A percentile compares a stretch with the other conserved stretches of the same genome.
Evolutionary conservation across 1,140 invertebrate genomes (phyloP).

Genomic region (Caenorhabditis briggsae): DNA sequence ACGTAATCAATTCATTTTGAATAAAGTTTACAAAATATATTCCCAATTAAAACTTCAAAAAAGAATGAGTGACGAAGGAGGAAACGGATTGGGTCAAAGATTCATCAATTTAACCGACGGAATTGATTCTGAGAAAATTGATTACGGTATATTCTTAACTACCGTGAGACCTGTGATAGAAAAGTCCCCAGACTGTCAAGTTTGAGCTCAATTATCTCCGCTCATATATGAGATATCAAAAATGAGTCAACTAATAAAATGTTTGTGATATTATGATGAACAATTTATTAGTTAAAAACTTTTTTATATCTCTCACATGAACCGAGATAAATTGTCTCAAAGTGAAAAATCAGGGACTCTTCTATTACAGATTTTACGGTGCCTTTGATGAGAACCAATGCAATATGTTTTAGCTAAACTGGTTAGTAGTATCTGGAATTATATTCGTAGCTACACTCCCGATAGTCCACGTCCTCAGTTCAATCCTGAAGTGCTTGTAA

Average conservation of each 20-base stretch:
- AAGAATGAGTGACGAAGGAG: slow-evolving; percentile 35
- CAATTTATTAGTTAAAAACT: no score
- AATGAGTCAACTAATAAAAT: no score
- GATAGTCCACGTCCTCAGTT: slow-evolving; percentile 27
- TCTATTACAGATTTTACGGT: background rate
- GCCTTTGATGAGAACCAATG: background rate
- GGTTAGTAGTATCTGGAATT: slow-evolving; percentile 10
- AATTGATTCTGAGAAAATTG: slow-evolving; percentile 11
- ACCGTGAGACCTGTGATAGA: no score
- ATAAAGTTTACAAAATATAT: no score
- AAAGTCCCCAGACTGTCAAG: no score
- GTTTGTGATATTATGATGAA: no score
- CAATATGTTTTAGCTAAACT: background rate
- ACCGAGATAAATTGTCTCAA: no score
- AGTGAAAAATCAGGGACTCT: no score
- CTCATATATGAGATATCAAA: background rate
- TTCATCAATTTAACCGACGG: slow-evolving; percentile 17
- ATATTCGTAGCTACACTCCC: background rate
- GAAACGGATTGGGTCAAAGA: background rate
- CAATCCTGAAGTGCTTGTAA: slow-evolving; percentile 3
- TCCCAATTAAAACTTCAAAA: background rate
- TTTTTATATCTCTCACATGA: no score
- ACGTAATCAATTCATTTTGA: background rate
- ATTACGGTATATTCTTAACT: slow-evolving; percentile 17
- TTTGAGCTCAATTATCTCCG: no score